Base-by-base conservation (phyloP, 2,113 vertebrate species). In the Globicephala melas region DNA sequence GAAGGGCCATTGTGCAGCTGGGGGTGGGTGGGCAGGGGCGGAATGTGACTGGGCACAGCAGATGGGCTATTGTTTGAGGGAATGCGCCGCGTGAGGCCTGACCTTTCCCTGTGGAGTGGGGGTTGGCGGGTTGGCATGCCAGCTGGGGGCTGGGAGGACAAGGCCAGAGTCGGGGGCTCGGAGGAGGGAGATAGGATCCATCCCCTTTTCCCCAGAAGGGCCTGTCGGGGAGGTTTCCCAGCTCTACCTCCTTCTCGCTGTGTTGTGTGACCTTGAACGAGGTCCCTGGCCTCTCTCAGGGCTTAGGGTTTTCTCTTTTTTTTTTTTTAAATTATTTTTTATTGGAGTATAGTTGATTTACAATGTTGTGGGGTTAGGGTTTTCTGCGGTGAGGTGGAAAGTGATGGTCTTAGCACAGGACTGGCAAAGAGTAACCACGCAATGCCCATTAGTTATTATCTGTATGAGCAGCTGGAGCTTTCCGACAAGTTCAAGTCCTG, bases 11-110 rank as follows among this genome's bases (percentile, higher is more conserved):
- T 97, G 96, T 98, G 71, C 0, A 0, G 63, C 76, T 38, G 55
- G 21, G 79, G 92, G 76, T 91, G 91, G 81, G 97, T 89, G 97
- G 96, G 91, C 77, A 91, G 96, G 76, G 91, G 92, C 0, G 92
- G 97, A 97, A 98, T 98, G 89, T 62, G 63, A 36, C 80, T 8
- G 21, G 63, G 94, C 50, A 67, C 73, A 95, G 97, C 90, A 96
- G 95, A 96, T 0, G 3, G 87, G 71, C 95, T 81, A 97, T 98
- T 98, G 98, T 98, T 71, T 47, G 50, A 80, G 96, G 86, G 97
- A 98, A 98, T 98, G 98, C 96, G 96, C 97, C 89, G 11, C 94
- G 87, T 96, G 96, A 95, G 96, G 83, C 79, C 96, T 98, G 98
- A 98, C 97, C 97, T 98, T 98, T 98, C 76, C 68, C 31, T 82